A percentile compares a stretch with the other conserved stretches of the same genome.
These are phyloP conservation scores for Perodicticus potto DNA, from an alignment of 2,797 vertebrate species.

Conservation along the genomic window DNA sequence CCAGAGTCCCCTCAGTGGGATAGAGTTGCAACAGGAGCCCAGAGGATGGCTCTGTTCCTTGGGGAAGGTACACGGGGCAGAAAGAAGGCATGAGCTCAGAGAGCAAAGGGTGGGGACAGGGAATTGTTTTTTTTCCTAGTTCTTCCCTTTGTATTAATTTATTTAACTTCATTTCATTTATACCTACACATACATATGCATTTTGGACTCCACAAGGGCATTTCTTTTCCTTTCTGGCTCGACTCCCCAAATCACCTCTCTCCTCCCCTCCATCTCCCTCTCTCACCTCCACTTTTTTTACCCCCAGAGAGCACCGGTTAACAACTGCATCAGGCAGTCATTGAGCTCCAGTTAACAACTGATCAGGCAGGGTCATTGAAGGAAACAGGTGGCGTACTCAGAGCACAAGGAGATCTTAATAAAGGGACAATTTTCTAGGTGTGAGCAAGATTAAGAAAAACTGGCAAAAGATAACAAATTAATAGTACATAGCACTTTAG, in stretches of 20 bases:
- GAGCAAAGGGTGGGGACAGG: too few relatives aligned
- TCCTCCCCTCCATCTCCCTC: background rate
- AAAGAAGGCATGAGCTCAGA: background rate
- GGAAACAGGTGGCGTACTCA: background rate
- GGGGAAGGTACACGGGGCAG: rapidly evolving
- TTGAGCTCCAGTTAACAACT: too few relatives aligned
- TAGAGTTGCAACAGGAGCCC: background rate
- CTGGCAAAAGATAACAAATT: background rate
- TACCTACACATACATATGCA: background rate
- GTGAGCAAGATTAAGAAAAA: background rate
- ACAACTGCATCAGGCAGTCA: too few relatives aligned
- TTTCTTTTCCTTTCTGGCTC: background rate
- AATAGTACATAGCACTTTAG: background rate
- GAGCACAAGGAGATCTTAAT: background rate
- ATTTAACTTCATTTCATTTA: background rate
- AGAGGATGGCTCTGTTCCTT: background rate
- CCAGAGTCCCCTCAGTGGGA: background rate
- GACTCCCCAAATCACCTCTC: background rate
- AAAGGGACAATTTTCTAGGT: background rate
- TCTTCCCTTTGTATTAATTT: background rate
- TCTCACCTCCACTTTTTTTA: background rate
- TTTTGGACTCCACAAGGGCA: background rate
- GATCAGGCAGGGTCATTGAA: background rate
- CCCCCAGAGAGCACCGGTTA: background rate
- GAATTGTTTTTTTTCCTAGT: background rate